Conservation (phyloP, 2,797 vertebrate genomes). For the Synanceia verrucosa region DNA sequence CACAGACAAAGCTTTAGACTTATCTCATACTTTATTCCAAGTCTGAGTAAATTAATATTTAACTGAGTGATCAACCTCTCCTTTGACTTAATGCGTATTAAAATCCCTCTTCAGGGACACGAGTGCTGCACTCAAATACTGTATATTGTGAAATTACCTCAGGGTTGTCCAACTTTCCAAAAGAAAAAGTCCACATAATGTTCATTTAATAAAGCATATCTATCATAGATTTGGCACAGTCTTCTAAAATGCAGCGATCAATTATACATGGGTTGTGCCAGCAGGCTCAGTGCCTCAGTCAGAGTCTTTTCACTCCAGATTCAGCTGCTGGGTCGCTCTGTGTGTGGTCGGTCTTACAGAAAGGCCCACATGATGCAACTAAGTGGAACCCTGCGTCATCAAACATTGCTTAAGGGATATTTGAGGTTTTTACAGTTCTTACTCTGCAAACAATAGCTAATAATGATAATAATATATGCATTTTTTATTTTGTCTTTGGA, state of each 20-base stretch:
- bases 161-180: conserved; percentile 12
- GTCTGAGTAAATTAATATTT: not conserved
- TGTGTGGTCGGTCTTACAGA: conserved; percentile 19
- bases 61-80: not conserved
- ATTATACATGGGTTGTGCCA: conserved; percentile 56
- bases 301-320: conserved; percentile 12
- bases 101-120: not conserved
- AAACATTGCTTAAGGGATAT: not conserved
- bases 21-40: not conserved
- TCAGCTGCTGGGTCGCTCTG: conserved; percentile 19
- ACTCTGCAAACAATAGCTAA: not conserved
- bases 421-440: not conserved
- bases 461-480: not conserved
- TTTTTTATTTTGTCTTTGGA: not conserved
- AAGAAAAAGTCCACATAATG: conserved; percentile 24
- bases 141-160: not conserved
- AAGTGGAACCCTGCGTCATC: not conserved
- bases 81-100: conserved; percentile 2
- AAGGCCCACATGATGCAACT: not conserved
- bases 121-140: conserved; percentile 9
- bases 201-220: conserved; percentile 45
- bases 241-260: conserved; percentile 51
- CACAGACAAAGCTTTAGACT: not conserved
- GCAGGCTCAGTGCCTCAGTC: conserved; percentile 23
- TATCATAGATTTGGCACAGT: conserved; percentile 35